Evolutionary conservation across 1,140 invertebrate species (phyloP).

Genomic region (Bombus fervidus): DNA sequence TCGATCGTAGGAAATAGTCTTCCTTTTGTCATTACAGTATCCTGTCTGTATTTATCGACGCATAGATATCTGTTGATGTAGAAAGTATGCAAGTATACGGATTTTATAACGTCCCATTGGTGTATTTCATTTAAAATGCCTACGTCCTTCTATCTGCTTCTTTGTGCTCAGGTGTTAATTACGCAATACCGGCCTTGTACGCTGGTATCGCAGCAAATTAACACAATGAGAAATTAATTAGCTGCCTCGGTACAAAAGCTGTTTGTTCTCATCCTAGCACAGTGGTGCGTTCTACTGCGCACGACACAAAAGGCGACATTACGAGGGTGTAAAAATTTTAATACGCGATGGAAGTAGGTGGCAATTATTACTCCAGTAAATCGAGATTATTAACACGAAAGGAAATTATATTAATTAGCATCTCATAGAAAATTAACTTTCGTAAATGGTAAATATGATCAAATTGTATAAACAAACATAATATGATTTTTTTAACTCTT

Average conservation of each 20-base stretch:
- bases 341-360: not conserved
- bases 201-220: not conserved
- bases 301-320: not conserved
- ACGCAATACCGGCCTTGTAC: not conserved
- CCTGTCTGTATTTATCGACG: conserved; percentile 30
- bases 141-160: no score
- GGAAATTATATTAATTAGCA: not conserved
- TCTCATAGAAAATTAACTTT: not conserved
- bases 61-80: conserved; percentile 37
- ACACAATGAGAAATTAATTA: conserved; percentile 20
- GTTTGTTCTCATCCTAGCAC: not conserved
- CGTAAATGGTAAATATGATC: not conserved
- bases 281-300: no score
- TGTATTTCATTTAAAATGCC: conserved; percentile 26
- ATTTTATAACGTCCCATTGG: conserved; percentile 37
- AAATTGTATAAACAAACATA: not conserved
- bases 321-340: not conserved
- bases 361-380: not conserved
- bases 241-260: not conserved
- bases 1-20: conserved; percentile 27
- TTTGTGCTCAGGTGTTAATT: conserved; percentile 11
- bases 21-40: conserved; percentile 14
- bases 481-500: not conserved
- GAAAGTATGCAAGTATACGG: conserved; percentile 40
- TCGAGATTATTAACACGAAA: no score